Percentiles rank a stretch among this genome's conserved stretches.
phyloP scores from a whole-genome alignment of 2,113 vertebrate genomes.

The Pseudorasbora parva region DNA sequence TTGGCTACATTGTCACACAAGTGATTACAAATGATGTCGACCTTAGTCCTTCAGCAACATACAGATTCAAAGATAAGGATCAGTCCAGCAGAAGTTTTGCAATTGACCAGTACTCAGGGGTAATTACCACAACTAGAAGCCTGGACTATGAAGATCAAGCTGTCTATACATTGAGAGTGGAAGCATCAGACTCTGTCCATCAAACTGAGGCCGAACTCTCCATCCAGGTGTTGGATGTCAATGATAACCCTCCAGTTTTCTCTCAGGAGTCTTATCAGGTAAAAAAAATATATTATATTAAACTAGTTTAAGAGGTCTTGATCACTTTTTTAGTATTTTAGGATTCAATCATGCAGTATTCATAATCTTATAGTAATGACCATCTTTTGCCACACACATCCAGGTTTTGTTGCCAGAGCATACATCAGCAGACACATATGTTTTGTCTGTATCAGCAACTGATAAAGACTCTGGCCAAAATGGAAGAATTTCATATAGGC shows the following conservation, averaged over 20 bases:
- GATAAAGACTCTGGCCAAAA: constrained; percentile 81
- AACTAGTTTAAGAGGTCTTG: not conserved
- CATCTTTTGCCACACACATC: constrained; percentile 35
- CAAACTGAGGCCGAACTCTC: constrained; percentile 76
- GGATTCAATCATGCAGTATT: not conserved
- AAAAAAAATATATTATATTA: not conserved
- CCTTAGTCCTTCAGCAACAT: constrained; percentile 81
- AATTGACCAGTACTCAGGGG: constrained; percentile 80
- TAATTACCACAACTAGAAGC: constrained; percentile 74
- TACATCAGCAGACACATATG: constrained; percentile 63
- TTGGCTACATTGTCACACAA: constrained; percentile 80
- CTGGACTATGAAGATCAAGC: constrained; percentile 86
- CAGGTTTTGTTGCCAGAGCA: constrained; percentile 84
- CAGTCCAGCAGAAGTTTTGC: constrained; percentile 78
- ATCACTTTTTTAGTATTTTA: not conserved
- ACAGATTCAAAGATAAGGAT: constrained; percentile 76
- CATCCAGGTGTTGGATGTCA: constrained; percentile 84
- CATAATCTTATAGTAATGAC: constrained; percentile 13
- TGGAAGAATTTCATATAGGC: constrained; percentile 82
- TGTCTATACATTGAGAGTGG: constrained; percentile 74
- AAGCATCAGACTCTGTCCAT: constrained; percentile 84
- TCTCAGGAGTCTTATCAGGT: constrained; percentile 84
- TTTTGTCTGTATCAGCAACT: constrained; percentile 80
- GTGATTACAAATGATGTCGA: constrained; percentile 86
- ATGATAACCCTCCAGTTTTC: constrained; percentile 91